Base-by-base conservation (phyloP, 2,888 invertebrate species). In the Amiota mariae region DNA sequence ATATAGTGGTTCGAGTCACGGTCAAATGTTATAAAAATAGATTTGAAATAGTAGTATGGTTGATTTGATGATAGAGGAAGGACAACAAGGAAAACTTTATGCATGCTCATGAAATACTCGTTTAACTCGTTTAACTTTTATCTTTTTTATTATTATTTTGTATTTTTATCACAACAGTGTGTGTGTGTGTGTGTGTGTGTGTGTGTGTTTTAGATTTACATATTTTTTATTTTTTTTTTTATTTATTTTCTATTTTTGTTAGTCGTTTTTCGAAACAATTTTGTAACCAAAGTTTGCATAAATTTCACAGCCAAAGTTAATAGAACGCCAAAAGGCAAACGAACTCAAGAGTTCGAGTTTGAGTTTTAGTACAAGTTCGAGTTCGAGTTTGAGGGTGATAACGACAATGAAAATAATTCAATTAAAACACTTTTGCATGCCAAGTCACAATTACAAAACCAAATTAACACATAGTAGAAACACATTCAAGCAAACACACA, bases 341-440 rank as follows among this genome's bases (percentile, higher is more conserved):
- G 46, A 47, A 46, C 54, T 36, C 2, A 20, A 18, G 20, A 49
- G 67, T 36, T 36, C 36, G 36, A 36, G 36, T 36, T 4, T 36
- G 36, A 36, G 36, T 36, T 2, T 36, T 36, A 36, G 36, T 36
- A 46, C n/a, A 48, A 13, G 13, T 13, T 20, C 46, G 51, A 51
- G 67, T 54, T 51, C 10, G 67, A 51, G 67, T 68, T 12, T 11
- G 67, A 51, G 54, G n/a, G 18, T 68, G 63, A 63, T 77, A 61
- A 73, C 80, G 86, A 85, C 87, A 87, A 85, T 85, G 88, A 82
- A 87, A 87, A 88, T 88, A 88, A 88, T 88, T 88, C 88, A 88
- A 88, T 88, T 88, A 88, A 88, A 88, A 88, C 87, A 87, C 88
- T 88, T 88, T 87, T 84, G 87, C 86, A 88, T 87, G 88, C 81